A percentile compares a stretch with the other conserved stretches of the same genome.
phyloP scores from a whole-genome alignment of 1,140 invertebrate species.

The Drosophila nasuta region DNA sequence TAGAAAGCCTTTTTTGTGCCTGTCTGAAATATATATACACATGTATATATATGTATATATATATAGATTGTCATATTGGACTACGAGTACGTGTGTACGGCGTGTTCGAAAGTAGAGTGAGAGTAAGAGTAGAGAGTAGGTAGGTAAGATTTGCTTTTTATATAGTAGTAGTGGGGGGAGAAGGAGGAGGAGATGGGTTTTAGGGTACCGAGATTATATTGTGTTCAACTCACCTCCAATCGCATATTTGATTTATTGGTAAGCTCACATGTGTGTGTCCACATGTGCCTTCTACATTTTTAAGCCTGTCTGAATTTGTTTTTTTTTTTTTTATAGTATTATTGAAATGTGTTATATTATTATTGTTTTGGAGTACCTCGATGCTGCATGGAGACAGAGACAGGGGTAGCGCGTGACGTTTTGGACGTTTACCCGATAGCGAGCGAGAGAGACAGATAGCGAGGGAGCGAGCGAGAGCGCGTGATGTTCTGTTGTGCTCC shows the following conservation, averaged over 20 bases:
- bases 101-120: conserved; percentile 17
- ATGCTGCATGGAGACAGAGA: conserved; percentile 47
- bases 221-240: conserved; percentile 43
- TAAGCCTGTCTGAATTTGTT: conserved; percentile 52
- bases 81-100: conserved; percentile 28
- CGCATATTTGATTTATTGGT: conserved; percentile 18
- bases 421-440: background rate
- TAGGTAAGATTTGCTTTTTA: background rate
- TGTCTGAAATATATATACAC: conserved; percentile 29
- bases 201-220: conserved; percentile 20
- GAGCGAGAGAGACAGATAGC: background rate
- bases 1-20: conserved; percentile 25
- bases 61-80: conserved; percentile 1
- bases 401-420: conserved; percentile 17
- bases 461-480: background rate
- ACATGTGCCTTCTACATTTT: conserved; percentile 24
- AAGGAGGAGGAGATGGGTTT: background rate
- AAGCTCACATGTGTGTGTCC: conserved; percentile 29
- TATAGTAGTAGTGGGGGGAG: background rate
- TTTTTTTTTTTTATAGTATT: conserved; percentile 66
- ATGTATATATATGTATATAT: conserved; percentile 5
- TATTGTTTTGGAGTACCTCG: conserved; percentile 71
- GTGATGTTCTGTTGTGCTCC: background rate
- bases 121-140: background rate
- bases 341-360: conserved; percentile 70